Evolutionary conservation across 2,113 vertebrate species (phyloP), one percentile per base, ranked within the genome.

Genomic region (Nibea albiflora): DNA sequence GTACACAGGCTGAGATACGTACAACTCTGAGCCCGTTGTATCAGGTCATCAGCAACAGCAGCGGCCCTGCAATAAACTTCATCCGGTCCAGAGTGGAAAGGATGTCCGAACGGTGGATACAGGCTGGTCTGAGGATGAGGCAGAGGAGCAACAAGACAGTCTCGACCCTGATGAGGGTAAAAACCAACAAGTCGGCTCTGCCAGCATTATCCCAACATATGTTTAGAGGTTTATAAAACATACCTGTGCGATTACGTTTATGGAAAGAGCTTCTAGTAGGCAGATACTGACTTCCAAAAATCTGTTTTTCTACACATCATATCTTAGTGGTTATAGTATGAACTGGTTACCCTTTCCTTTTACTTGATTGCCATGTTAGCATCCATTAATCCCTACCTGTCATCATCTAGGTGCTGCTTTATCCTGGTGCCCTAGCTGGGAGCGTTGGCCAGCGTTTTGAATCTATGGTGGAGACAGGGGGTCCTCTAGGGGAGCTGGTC

Each of bases 401-500:
- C 22, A 2, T 65, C 69, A 5, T 78, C 3, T 17, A 95, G 94
- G 93, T 95, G 70, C 80, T 95, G 75, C 90, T 95, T 49, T 93
- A 93, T 74, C 93, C 90, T 0, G 94, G 94, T 0, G 89, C 93
- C 9, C 77, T 95, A 28, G 87, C 91, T 8, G 94, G 92, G 10
- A 74, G 35, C 15, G 87, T 58, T 8, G 94, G 93, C 24, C 90
- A 90, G 85, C 73, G 10, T 35, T 94, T 94, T 61, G 90, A 88
- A 50, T 78, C 91, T 39, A 92, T 93, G 89, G 90, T 94, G 80
- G 88, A 94, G 16, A 83, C 61, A 71, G 94, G 94, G 1, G 94
- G 94, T 53, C 94, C 94, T 64, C 85, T 94, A 0, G 94, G 94
- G 24, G 94, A 95, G 80, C 89, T 95, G 83, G 94, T 95, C 60